Evolutionary conservation across 2,113 vertebrate genomes (phyloP).

Genomic region (Tylochromis polylepis): DNA sequence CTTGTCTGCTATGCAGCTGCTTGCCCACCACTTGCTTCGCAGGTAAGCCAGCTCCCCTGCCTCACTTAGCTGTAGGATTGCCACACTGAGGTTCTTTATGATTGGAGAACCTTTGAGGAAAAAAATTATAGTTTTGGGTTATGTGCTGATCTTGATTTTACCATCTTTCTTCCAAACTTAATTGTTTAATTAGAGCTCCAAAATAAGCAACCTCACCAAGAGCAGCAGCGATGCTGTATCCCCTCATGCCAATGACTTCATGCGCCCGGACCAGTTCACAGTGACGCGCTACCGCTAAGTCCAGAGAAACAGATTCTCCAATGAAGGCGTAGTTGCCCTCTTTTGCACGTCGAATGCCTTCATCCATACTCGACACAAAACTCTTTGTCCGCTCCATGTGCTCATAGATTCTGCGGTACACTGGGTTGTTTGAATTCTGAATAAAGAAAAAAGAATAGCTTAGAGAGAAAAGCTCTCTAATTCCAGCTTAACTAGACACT

Average conservation of each 20-base stretch:
- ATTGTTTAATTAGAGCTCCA: neutral
- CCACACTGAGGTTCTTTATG: constrained; percentile 80
- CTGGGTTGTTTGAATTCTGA: constrained; percentile 83
- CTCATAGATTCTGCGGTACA: constrained; percentile 81
- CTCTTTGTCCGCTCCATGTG: constrained; percentile 83
- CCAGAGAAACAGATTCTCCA: constrained; percentile 83
- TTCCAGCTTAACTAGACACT: neutral
- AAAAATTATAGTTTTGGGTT: neutral
- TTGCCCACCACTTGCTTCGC: constrained; percentile 85
- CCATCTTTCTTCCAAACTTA: neutral
- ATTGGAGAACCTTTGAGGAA: constrained; percentile 73
- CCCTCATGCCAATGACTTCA: constrained; percentile 80
- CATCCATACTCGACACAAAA: constrained; percentile 79
- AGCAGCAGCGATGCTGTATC: constrained; percentile 79
- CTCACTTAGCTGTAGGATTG: constrained; percentile 80
- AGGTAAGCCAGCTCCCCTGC: constrained; percentile 78
- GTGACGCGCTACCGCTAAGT: constrained; percentile 78
- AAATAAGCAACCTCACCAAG: constrained; percentile 64
- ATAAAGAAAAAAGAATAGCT: neutral
- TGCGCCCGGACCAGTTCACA: constrained; percentile 80
- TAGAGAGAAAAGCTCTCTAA: neutral
- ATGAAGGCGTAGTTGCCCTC: constrained; percentile 84
- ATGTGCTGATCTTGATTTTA: neutral
- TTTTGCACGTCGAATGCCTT: constrained; percentile 75
- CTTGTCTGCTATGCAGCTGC: constrained; percentile 69